Base-by-base conservation (phyloP, 64 coral and sea anemone genomes). In the Pachyseris speciosa region DNA sequence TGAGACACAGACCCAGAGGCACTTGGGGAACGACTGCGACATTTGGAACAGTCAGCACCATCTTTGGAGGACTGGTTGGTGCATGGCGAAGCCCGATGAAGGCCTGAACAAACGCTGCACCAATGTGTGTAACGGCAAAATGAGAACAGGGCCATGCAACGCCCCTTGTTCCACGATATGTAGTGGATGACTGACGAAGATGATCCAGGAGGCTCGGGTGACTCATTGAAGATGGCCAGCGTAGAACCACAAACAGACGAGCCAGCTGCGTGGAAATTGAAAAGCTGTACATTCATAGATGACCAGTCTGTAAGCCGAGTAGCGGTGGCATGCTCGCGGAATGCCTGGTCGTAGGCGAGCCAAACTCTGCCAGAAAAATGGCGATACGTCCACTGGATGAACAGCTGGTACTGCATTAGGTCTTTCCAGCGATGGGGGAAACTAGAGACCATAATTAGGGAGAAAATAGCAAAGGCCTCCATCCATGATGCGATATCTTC, bases 211-310 rank as follows among this genome's bases (percentile, higher is more conserved):
- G 24, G 48, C 36, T 34, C 28, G 0, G 34, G 26, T 20, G 80
- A 16, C 34, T 27, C 43, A n/a, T n/a, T n/a, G n/a, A n/a, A n/a
- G n/a, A n/a, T n/a, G n/a, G n/a, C n/a, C n/a, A n/a, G n/a, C n/a
- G n/a, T n/a, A n/a, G n/a, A n/a, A n/a, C n/a, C n/a, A n/a, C n/a
- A n/a, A n/a, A n/a, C n/a, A n/a, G 83, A 69, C 1, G 61, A 27
- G 1, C 59, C 83, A 45, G 60, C 60, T 10, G 83, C 42, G 37
- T 85, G 83, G 27, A 85, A 85, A 69, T 48, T 85, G 44, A 31
- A 85, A 5, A 85, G 37, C 15, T 67, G 83, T 20, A 49, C 83
- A 38, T 85, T 69, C 31, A 85, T 65, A 9, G 61, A 19, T 4
- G 83, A 85, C 83, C 83, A 85, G 9, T 85, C 60, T 1, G 31